phyloP scores from a whole-genome alignment of 2,113 vertebrate genomes.

The Ascaphus truei region DNA sequence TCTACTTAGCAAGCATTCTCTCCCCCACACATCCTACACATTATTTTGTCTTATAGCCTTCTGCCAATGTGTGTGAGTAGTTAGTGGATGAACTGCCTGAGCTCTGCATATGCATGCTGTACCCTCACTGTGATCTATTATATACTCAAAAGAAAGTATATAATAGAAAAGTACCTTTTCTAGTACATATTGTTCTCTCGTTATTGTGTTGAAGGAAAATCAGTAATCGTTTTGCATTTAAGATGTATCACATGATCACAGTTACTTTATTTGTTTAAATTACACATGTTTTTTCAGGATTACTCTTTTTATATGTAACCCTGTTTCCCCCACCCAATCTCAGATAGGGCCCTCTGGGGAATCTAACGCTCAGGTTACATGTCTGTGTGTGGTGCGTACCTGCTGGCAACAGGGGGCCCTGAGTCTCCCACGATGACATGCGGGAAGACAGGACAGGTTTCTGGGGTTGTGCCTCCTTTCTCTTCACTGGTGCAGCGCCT shows the following conservation, averaged over 20 bases:
- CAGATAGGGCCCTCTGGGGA: too few relatives aligned
- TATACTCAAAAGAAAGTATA: conserved; percentile 1
- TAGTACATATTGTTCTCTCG: not conserved
- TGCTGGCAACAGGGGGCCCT: too few relatives aligned
- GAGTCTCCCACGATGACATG: too few relatives aligned
- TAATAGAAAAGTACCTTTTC: conserved; percentile 6
- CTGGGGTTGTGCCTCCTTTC: too few relatives aligned
- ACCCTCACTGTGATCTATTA: conserved; percentile 29
- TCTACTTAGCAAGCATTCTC: conserved; percentile 24
- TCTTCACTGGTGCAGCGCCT: too few relatives aligned
- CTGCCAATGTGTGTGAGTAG: conserved; percentile 25
- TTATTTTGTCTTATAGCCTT: conserved; percentile 28
- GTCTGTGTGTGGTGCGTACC: too few relatives aligned
- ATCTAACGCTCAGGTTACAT: too few relatives aligned
- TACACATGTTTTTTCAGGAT: too few relatives aligned
- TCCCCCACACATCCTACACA: conserved; percentile 38
- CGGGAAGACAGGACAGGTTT: too few relatives aligned
- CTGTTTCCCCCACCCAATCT: too few relatives aligned
- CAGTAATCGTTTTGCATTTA: not conserved
- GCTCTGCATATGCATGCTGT: conserved; percentile 7
- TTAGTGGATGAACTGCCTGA: conserved; percentile 11
- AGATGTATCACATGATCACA: not conserved
- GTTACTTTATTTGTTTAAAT: too few relatives aligned
- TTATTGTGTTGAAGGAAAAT: not conserved
- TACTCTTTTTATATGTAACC: too few relatives aligned